These are phyloP conservation scores for Campylomormyrus numenius DNA, from an alignment of 2,113 vertebrate species.

Conservation along the genomic window DNA sequence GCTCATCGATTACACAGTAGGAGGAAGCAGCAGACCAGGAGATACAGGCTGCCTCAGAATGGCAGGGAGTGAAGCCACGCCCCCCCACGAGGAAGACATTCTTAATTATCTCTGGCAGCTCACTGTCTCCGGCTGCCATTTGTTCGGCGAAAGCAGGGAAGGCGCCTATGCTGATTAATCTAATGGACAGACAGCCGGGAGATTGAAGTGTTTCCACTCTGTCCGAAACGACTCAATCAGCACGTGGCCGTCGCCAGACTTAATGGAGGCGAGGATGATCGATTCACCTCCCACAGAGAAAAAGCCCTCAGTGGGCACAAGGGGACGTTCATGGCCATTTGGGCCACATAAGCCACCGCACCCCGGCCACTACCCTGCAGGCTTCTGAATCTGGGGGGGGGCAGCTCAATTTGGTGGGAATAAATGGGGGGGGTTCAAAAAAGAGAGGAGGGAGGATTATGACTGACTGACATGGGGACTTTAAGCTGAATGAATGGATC, in stretches of 20 bases:
- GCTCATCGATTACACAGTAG: not conserved
- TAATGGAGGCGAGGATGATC: not conserved
- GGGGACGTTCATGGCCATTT: not conserved
- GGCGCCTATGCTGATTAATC: not conserved
- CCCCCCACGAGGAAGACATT: not conserved
- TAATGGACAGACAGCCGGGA: not conserved
- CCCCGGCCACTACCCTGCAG: not conserved
- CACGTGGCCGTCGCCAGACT: not conserved
- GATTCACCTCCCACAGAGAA: not conserved
- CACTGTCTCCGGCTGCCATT: not conserved
- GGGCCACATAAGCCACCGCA: not conserved
- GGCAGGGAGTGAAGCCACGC: not conserved
- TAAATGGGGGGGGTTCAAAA: not conserved
- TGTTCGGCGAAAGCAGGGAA: not conserved
- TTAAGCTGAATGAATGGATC: constrained; percentile 29
- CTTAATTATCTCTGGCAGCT: constrained; percentile 10
- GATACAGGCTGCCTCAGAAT: not conserved
- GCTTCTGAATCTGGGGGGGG: not conserved
- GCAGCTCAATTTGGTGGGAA: not conserved
- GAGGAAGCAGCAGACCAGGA: not conserved
- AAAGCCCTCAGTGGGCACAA: not conserved
- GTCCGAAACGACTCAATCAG: constrained; percentile 1
- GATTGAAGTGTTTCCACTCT: constrained; percentile 8
- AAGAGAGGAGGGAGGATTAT: not conserved
- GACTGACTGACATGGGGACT: constrained; percentile 26